Evolutionary conservation across 2,797 vertebrate species (phyloP).

Genomic region (Karalla daura): DNA sequence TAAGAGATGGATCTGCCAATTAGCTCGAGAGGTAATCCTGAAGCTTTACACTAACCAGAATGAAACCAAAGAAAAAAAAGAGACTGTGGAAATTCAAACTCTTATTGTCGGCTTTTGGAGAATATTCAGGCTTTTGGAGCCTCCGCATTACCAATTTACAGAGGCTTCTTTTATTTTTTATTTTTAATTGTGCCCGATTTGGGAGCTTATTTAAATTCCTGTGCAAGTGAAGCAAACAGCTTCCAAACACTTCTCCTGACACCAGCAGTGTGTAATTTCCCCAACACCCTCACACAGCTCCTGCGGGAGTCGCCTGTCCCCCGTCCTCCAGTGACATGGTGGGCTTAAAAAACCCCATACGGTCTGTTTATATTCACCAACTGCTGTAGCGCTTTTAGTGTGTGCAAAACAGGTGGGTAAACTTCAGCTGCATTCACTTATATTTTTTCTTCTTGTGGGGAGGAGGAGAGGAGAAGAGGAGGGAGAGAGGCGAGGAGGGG

Average conservation of each 20-base stretch:
- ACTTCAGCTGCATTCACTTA: constrained; percentile 89
- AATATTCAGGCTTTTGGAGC: constrained; percentile 9
- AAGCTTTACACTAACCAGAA: constrained; percentile 70
- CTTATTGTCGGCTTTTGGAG: constrained; percentile 38
- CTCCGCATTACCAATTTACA: constrained; percentile 1
- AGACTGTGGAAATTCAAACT: constrained; percentile 46
- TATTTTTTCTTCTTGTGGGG: constrained; percentile 78
- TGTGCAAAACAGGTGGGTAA: constrained; percentile 91
- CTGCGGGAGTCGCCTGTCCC: constrained; percentile 62
- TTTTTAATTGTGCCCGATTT: constrained; percentile 17
- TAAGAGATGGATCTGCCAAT: constrained; percentile 62
- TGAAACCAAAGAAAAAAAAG: constrained; percentile 55
- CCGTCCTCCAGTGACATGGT: constrained; percentile 69
- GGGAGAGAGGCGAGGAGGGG: constrained; percentile 41
- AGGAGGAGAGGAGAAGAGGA: constrained; percentile 69
- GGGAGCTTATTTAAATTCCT: constrained; percentile 35
- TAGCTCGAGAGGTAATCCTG: constrained; percentile 74
- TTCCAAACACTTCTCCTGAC: constrained; percentile 38
- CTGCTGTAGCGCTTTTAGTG: constrained; percentile 80
- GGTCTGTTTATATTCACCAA: constrained; percentile 83
- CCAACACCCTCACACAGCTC: constrained; percentile 57
- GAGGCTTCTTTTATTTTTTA: background rate
- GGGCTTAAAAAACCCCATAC: constrained; percentile 77
- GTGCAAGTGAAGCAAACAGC: constrained; percentile 25
- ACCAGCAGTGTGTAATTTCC: constrained; percentile 48